Percentiles rank a stretch among this genome's conserved stretches.
phyloP scores from a whole-genome alignment of 1,140 invertebrate species.

The Aphaenogaster floridana region DNA sequence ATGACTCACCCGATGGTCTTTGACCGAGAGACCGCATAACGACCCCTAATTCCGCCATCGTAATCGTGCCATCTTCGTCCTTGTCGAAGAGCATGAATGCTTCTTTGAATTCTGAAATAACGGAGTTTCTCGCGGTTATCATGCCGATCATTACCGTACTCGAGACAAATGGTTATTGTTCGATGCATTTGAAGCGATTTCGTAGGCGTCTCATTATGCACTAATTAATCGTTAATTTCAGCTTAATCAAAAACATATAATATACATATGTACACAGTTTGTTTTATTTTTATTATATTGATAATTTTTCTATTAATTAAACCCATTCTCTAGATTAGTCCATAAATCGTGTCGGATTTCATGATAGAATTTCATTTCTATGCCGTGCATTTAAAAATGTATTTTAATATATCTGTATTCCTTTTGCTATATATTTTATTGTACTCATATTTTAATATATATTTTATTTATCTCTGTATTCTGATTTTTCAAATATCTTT shows the following conservation, averaged over 20 bases:
- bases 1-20: conserved; percentile 92
- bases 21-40: conserved; percentile 96
- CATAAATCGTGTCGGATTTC: not conserved
- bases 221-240: conserved; percentile 1
- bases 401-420: not conserved
- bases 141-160: not conserved
- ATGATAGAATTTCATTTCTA: not conserved
- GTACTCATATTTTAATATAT: not conserved
- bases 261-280: not conserved
- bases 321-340: not conserved
- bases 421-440: too few species aligned
- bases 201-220: not conserved
- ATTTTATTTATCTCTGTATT: not conserved
- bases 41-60: conserved; percentile 95
- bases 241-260: not conserved
- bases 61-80: conserved; percentile 96
- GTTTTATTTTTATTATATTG: not conserved
- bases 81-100: conserved; percentile 98
- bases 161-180: conserved; percentile 11
- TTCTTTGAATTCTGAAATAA: conserved; percentile 94
- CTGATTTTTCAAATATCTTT: not conserved
- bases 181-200: not conserved
- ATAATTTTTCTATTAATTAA: not conserved
- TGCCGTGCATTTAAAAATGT: not conserved
- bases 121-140: conserved; percentile 14